Conservation (phyloP, 1,140 invertebrate species). For the Acromyrmex charruanus region DNA sequence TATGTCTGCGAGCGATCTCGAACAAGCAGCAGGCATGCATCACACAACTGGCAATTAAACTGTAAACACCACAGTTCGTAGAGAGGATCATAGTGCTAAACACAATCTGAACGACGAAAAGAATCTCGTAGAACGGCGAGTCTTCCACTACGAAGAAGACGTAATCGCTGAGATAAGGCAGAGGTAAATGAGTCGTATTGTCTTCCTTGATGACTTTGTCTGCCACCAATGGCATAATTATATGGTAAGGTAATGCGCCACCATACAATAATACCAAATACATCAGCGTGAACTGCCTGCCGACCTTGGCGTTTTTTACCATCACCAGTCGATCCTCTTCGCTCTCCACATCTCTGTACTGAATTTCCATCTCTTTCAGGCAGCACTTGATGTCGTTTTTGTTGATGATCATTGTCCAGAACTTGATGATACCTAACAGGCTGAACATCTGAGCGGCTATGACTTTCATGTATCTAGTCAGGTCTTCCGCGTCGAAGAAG, state of each 20-base stretch:
- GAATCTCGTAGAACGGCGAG: slow-evolving; percentile 78
- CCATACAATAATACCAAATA: slow-evolving; percentile 80
- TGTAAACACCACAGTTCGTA: slow-evolving; percentile 82
- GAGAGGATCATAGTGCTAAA: slow-evolving; percentile 81
- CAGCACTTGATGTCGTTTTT: slow-evolving; percentile 77
- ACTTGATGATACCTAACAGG: slow-evolving; percentile 80
- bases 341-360: slow-evolving; percentile 74
- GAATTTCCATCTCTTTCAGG: slow-evolving; percentile 77
- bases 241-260: slow-evolving; percentile 81
- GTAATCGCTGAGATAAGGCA: slow-evolving; percentile 82
- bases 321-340: slow-evolving; percentile 77
- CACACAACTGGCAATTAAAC: slow-evolving; percentile 78
- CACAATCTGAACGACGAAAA: slow-evolving; percentile 80
- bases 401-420: slow-evolving; percentile 80
- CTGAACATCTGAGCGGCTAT: slow-evolving; percentile 82
- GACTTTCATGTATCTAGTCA: slow-evolving; percentile 81
- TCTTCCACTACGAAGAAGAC: slow-evolving; percentile 79
- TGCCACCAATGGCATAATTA: slow-evolving; percentile 80
- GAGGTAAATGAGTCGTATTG: slow-evolving; percentile 79
- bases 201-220: slow-evolving; percentile 75
- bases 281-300: slow-evolving; percentile 78
- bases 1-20: slow-evolving; percentile 74
- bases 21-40: slow-evolving; percentile 80
- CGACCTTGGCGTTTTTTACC: slow-evolving; percentile 79
- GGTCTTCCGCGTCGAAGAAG: slow-evolving; percentile 80